Evolutionary conservation across 2,888 invertebrate species (phyloP).

Genomic region (Autographa gamma): DNA sequence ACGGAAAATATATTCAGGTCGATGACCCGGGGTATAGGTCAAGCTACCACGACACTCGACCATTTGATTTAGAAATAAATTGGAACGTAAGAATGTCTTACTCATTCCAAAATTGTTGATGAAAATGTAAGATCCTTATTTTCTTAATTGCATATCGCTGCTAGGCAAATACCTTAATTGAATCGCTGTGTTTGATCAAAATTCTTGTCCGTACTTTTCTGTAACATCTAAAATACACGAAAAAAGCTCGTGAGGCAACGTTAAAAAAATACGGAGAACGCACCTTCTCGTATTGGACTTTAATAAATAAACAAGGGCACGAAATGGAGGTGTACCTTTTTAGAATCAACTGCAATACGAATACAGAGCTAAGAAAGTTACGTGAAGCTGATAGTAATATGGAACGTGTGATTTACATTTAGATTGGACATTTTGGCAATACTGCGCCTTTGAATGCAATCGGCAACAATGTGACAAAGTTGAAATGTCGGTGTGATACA

Average conservation of each 20-base stretch:
- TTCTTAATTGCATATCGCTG: background rate
- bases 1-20: conserved; percentile 1
- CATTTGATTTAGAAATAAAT: conserved; percentile 4
- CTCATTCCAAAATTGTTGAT: background rate
- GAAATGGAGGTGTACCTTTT: conserved; percentile 20
- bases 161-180: background rate
- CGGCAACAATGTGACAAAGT: conserved; percentile 1
- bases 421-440: conserved; percentile 38
- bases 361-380: conserved; percentile 28
- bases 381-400: conserved; percentile 26
- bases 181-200: background rate
- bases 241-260: background rate
- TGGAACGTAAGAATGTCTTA: background rate
- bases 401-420: conserved; percentile 43
- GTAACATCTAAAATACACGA: background rate
- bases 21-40: background rate
- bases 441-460: conserved; percentile 25
- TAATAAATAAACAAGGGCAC: conserved; percentile 35
- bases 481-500: background rate
- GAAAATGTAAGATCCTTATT: conserved; percentile 1
- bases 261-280: conserved; percentile 1
- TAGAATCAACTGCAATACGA: conserved; percentile 10
- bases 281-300: conserved; percentile 8
- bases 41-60: background rate
- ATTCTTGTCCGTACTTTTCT: background rate